phyloP scores from a whole-genome alignment of 23 tunicate genomes.

The Clavelina lepadiformis region DNA sequence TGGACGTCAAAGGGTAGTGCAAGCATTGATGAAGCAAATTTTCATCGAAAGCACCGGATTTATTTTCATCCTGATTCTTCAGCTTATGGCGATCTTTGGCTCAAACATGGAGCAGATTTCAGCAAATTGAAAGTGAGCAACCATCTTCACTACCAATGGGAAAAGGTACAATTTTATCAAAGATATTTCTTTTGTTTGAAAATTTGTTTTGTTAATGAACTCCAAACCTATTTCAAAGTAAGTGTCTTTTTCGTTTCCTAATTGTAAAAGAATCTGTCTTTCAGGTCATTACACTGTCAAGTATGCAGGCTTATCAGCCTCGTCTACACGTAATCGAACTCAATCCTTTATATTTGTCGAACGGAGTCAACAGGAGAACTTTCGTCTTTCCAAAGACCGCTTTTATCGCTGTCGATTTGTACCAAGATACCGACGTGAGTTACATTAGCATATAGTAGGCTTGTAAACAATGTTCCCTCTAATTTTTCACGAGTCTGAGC shows the following conservation, averaged over 20 bases:
- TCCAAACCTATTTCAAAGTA: no score
- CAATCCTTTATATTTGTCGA: slow-evolving; percentile 20
- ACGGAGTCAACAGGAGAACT: slow-evolving; percentile 25
- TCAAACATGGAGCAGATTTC: slow-evolving; percentile 45
- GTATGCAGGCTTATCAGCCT: slow-evolving; percentile 40
- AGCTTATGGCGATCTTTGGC: slow-evolving; percentile 55
- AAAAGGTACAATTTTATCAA: slow-evolving; percentile 18
- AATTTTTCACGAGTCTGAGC: no score
- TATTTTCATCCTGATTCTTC: slow-evolving; percentile 55
- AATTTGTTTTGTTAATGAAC: no score
- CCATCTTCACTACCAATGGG: slow-evolving; percentile 43
- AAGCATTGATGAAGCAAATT: slow-evolving; percentile 24
- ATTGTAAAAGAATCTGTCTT: no score
- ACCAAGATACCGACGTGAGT: slow-evolving; percentile 59
- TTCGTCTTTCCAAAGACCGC: slow-evolving; percentile 48
- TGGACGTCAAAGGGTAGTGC: slow-evolving; percentile 47
- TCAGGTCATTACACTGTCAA: slow-evolving; percentile 29
- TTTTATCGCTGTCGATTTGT: slow-evolving; percentile 39
- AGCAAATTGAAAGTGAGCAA: slow-evolving; percentile 45
- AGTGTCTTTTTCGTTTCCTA: no score
- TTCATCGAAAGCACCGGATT: slow-evolving; percentile 32
- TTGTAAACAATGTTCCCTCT: neutral
- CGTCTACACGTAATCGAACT: slow-evolving; percentile 51
- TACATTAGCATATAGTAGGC: neutral
- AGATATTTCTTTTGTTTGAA: no score